Percentiles rank a stretch among this genome's conserved stretches.
Conservation (phyloP, 2,113 vertebrate species). For the Macrotis lagotis region DNA sequence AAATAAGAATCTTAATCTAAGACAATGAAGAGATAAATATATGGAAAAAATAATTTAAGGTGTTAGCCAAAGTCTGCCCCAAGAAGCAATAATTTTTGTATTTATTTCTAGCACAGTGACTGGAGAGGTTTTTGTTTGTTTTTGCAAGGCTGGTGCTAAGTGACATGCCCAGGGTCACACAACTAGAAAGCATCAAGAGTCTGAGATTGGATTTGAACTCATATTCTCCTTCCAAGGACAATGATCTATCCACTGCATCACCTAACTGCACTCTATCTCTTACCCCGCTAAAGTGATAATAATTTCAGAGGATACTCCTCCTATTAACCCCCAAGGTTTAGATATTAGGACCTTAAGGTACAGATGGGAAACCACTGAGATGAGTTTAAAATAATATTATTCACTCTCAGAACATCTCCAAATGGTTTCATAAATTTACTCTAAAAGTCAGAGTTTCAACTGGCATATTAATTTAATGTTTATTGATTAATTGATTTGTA, state of each 20-base stretch:
- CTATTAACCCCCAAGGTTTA: not conserved
- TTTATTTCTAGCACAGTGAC: no score
- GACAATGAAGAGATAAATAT: not conserved
- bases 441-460: constrained; percentile 86
- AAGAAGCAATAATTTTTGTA: not conserved
- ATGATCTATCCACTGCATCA: no score
- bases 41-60: not conserved
- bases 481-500: no score
- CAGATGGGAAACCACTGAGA: not conserved
- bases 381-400: not conserved
- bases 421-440: constrained; percentile 67
- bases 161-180: no score
- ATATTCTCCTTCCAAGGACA: no score
- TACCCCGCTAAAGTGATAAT: no score
- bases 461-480: constrained; percentile 29
- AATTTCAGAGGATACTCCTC: not conserved
- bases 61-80: not conserved
- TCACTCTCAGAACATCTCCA: constrained; percentile 5
- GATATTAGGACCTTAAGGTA: not conserved
- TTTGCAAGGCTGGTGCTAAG: no score
- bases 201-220: no score
- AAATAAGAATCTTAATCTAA: not conserved
- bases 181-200: no score
- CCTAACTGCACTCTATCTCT: no score
- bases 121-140: no score